Percentiles rank a stretch among this genome's conserved stretches.
phyloP scores from a whole-genome alignment of 2,888 invertebrate species.

The Ornithoptera alexandrae region DNA sequence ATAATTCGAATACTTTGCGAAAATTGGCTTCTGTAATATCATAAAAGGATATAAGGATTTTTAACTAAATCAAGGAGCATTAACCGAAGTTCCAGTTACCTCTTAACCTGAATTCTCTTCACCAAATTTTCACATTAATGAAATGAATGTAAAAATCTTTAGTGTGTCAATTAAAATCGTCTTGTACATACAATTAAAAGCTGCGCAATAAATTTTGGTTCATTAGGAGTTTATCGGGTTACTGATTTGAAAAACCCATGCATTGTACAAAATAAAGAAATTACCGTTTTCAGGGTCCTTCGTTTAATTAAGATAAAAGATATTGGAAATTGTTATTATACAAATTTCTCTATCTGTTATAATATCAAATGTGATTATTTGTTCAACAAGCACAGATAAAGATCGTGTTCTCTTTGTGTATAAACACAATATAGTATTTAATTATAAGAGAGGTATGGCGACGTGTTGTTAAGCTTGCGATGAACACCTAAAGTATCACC shows the following conservation, averaged over 20 bases:
- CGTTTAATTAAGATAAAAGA: neutral
- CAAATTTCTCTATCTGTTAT: neutral
- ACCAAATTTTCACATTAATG: neutral
- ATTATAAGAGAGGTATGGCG: too few relatives aligned
- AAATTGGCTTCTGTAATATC: conserved; percentile 1
- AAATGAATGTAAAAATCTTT: conserved; percentile 6
- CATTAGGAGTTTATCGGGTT: neutral
- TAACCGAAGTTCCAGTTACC: conserved; percentile 13
- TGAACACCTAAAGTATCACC: too few relatives aligned
- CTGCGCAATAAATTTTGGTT: neutral
- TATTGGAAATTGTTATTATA: neutral
- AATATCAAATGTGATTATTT: neutral
- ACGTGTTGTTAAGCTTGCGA: too few relatives aligned
- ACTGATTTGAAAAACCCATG: neutral
- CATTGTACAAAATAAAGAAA: neutral
- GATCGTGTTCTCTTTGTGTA: too few relatives aligned
- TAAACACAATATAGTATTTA: too few relatives aligned
- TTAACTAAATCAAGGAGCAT: neutral
- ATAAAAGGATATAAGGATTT: neutral
- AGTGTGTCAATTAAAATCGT: neutral
- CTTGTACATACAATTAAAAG: neutral
- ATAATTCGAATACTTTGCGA: neutral
- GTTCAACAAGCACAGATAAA: neutral
- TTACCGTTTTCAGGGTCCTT: neutral
- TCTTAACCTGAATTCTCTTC: conserved; percentile 5